Conservation (phyloP, 2,797 vertebrate species). For the Cichlasoma orientale region DNA sequence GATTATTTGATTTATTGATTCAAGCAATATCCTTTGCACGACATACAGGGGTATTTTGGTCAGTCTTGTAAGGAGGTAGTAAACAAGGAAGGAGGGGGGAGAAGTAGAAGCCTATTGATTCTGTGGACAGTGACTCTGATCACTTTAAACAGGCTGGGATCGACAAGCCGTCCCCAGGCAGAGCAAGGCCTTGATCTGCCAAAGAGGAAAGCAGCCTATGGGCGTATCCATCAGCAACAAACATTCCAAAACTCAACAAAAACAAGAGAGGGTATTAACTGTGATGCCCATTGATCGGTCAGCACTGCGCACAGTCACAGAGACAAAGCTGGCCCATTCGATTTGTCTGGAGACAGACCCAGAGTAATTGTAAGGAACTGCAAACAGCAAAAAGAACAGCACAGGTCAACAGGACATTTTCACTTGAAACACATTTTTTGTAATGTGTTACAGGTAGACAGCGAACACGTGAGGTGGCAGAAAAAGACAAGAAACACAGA, state of each 20-base stretch:
- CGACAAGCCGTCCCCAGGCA: slow-evolving; percentile 59
- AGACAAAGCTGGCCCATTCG: slow-evolving; percentile 60
- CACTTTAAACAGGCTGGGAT: slow-evolving; percentile 74
- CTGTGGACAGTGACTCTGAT: slow-evolving; percentile 71
- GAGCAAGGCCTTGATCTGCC: slow-evolving; percentile 46
- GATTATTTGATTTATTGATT: slow-evolving; percentile 73
- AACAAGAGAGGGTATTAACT: slow-evolving; percentile 74
- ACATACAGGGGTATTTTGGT: slow-evolving; percentile 61
- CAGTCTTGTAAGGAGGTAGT: slow-evolving; percentile 37
- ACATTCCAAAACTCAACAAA: slow-evolving; percentile 70
- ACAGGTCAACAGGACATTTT: slow-evolving; percentile 61
- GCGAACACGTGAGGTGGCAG: slow-evolving; percentile 22
- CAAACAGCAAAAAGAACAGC: slow-evolving; percentile 55
- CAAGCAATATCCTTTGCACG: slow-evolving; percentile 44
- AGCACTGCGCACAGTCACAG: slow-evolving; percentile 47
- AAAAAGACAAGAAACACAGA: slow-evolving; percentile 9
- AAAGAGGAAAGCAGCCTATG: slow-evolving; percentile 39
- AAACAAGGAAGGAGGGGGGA: slow-evolving; percentile 7
- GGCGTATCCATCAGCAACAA: slow-evolving; percentile 58
- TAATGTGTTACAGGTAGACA: slow-evolving; percentile 34
- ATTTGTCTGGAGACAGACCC: slow-evolving; percentile 62
- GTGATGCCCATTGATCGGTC: slow-evolving; percentile 71
- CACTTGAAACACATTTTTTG: slow-evolving; percentile 50
- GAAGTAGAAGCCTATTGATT: slow-evolving; percentile 60
- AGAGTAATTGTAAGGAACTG: slow-evolving; percentile 58